Evolutionary conservation across 2,797 vertebrate genomes (phyloP), one percentile per base, ranked within the genome.

Genomic region (Sciurus carolinensis): DNA sequence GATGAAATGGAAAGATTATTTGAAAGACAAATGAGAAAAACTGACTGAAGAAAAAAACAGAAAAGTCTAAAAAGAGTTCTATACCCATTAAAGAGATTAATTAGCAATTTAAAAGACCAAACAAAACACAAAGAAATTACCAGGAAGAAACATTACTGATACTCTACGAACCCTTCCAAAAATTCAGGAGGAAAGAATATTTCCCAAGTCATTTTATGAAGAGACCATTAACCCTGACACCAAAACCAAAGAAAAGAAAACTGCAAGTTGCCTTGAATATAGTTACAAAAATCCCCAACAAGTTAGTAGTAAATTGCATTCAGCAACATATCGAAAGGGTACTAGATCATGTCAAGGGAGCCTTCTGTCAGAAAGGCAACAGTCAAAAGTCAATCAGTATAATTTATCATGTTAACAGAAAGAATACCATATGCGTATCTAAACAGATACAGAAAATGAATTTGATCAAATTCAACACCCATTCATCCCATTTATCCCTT

Each of bases 21-120:
- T 92, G 90, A 87, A 28, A 22, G 20, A 83, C 50, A 94, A 91
- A 42, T 86, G 24, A 77, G 36, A 85, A 90, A 87, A 89, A 77
- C 33, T 42, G 28, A 80, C 30, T 18, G 44, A 90, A 26, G 9
- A 24, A 67, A 67, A 57, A 94, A 95, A 54, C 8, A 95, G n/a
- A 83, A 89, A 96, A 80, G 57, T 64, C 81, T 84, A 39, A 87
- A 39, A 87, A 64, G 28, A 73, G 18, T 64, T 33, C 24, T 84
- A 2, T 50, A n/a, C 71, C 26, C 91, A 67, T 36, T 94, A 71
- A 93, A 91, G 30, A 89, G 67, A 81, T 54, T 50, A 84, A 69
- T 86, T 91, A 81, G 8, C 90, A 87, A 59, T 73, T 84, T 66
- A 39, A 67, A 83, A 79, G 47, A 18, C 12, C 39, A 36, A 94